Base-by-base conservation (phyloP, 2,113 vertebrate genomes). In the Morone chrysops region DNA sequence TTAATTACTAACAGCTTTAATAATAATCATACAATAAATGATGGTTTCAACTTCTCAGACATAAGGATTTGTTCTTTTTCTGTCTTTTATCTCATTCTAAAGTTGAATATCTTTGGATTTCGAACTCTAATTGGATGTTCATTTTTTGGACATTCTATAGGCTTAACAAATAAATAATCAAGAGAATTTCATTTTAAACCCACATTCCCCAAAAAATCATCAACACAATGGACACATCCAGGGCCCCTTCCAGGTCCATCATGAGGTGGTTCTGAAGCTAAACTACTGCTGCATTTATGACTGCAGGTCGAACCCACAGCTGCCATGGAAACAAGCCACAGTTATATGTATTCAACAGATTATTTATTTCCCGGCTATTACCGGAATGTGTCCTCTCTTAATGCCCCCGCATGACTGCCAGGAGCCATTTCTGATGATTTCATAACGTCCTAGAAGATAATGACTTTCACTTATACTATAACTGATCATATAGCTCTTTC, bases 281-380 rank as follows among this genome's bases (percentile, higher is more conserved):
- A 68, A 80, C 59, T 31, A 40, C 76, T 61, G 72, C 70, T 61
- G 18, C 16, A 17, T 70, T 75, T 67, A 10, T 78, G 62, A 72
- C 77, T 68, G n/a, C 25, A 65, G 76, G 43, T 70, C 81, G 40
- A 85, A 83, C 73, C 3, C 41, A 70, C 72, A 48, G 88, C 71
- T 90, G 68, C 82, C 76, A 87, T 85, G 72, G 77, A 71, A 92
- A 91, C 86, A 25, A 78, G 79, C 68, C 65, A 18, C 48, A n/a
- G 20, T 60, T 73, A 11, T 62, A 63, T 6, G 57, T 54, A 80
- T 78, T 78, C 38, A 54, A 41, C 47, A 36, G 75, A 82, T 82
- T 71, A 78, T 79, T 75, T 77, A 25, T 69, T 80, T 59, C 69
- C 36, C 14, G 36, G 60, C 40, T 9, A 50, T 83, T 65, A 31